Base-by-base conservation (phyloP, 2,888 invertebrate genomes). In the Podabrus alpinus region DNA sequence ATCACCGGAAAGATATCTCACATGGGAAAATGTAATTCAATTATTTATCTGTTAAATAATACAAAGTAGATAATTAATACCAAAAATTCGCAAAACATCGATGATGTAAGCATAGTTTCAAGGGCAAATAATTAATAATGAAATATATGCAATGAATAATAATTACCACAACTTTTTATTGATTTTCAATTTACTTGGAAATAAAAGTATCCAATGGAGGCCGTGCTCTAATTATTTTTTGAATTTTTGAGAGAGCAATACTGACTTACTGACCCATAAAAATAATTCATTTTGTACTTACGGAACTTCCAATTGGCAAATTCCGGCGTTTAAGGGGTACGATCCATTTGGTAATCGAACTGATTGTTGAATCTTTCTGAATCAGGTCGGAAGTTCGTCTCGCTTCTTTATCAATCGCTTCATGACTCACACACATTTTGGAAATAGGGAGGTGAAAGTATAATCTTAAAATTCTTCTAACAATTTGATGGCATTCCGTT, bases 281-380 rank as follows among this genome's bases (percentile, higher is more conserved):
- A 64, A 78, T 67, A 77, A 68, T 62, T 17, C 15, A 68, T 69
- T 67, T 72, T 15, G 64, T 83, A 91, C 92, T 91, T 86, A 93
- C 92, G 91, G 92, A 2, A 92, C 90, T 89, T 92, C 91, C 59
- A 90, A 88, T 78, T 89, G 90, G 82, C 92, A 93, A 4, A 92
- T 89, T 71, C 92, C 92, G 66, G 84, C 67, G 19, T 60, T 69
- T 17, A 29, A 21, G 5, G 74, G 71, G 19, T 61, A 15, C 11
- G 73, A 61, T 21, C 59, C 24, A 61, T 70, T 73, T 5, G 69
- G 72, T 15, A 66, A 67, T 0, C 59, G 64, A 66, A 62, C 66
- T 9, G 21, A 19, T 5, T n/a, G 24, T 5, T n/a, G 24, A 29
- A 71, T 45, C n/a, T 45, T 7, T n/a, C n/a, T 45, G n/a, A 45